These are phyloP conservation scores for Cyanocitta stelleri DNA, from an alignment of 2,113 vertebrate genomes.

Conservation along the genomic window DNA sequence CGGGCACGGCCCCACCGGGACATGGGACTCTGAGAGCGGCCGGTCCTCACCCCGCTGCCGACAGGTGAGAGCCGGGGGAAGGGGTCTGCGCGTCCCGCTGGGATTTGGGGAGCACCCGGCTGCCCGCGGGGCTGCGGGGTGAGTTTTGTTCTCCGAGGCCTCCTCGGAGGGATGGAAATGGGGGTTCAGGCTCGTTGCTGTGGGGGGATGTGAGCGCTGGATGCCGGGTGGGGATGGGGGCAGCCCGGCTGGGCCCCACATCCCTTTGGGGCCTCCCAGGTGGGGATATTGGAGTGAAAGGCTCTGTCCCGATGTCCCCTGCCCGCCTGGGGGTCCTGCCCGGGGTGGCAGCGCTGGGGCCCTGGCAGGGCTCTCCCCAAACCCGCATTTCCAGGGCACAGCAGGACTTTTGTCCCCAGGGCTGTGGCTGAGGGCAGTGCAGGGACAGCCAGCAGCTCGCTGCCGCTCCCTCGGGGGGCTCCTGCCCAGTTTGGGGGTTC, in stretches of 20 bases:
- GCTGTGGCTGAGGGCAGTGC: not conserved
- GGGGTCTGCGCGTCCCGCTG: rapidly evolving
- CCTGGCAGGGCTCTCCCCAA: rapidly evolving
- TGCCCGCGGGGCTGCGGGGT: rapidly evolving
- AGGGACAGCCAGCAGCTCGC: not conserved
- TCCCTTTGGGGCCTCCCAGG: too few relatives aligned
- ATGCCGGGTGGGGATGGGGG: not conserved
- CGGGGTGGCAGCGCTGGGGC: rapidly evolving
- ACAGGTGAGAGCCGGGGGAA: not conserved
- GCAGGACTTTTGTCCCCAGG: rapidly evolving
- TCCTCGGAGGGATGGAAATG: rapidly evolving
- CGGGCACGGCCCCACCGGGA: not conserved
- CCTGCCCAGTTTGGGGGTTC: rapidly evolving
- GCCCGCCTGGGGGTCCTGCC: not conserved
- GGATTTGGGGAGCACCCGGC: not conserved
- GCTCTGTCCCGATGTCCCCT: rapidly evolving
- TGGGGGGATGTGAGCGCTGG: rapidly evolving
- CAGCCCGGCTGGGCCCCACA: too few relatives aligned
- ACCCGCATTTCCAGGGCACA: not conserved
- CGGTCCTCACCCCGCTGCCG: not conserved
- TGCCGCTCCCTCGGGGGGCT: rapidly evolving
- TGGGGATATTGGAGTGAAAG: not conserved
- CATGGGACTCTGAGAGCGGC: not conserved
- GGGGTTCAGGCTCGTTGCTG: rapidly evolving
- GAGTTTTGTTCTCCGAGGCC: rapidly evolving